Evolutionary conservation across 2,888 invertebrate species (phyloP).

Genomic region (Parthenolecanium corni): DNA sequence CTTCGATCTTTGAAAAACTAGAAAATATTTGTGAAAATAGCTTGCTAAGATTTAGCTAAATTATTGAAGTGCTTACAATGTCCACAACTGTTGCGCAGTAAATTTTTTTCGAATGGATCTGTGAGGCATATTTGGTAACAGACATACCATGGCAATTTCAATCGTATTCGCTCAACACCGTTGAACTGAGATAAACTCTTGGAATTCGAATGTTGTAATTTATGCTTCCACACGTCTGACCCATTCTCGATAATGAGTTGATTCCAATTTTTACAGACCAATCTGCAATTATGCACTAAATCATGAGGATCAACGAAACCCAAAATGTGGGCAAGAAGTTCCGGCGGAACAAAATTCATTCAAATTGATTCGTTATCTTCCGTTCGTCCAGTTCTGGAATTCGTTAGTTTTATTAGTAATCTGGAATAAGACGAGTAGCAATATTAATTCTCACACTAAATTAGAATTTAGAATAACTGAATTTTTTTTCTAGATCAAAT

Average conservation of each 20-base stretch:
- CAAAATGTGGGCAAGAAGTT: conserved; percentile 18
- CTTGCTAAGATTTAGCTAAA: not conserved
- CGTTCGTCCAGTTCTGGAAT: too few relatives aligned
- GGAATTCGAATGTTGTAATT: not conserved
- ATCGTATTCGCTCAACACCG: not conserved
- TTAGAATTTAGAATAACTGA: too few relatives aligned
- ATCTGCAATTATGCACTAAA: conserved; percentile 17
- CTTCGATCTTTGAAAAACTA: too few relatives aligned
- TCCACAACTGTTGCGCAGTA: conserved; percentile 30
- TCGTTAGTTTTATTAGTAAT: too few relatives aligned
- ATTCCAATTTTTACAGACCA: conserved; percentile 27
- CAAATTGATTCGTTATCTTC: not conserved
- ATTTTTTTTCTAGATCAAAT: too few relatives aligned
- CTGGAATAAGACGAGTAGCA: too few relatives aligned
- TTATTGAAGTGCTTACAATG: conserved; percentile 24
- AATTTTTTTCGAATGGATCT: conserved; percentile 31
- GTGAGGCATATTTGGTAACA: conserved; percentile 28
- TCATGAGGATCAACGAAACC: conserved; percentile 8
- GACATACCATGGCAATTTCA: conserved; percentile 29
- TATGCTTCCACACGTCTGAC: conserved; percentile 19
- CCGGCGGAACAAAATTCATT: not conserved
- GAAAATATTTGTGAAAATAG: too few relatives aligned
- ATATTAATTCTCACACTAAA: too few relatives aligned
- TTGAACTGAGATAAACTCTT: conserved; percentile 2
- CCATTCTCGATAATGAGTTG: conserved; percentile 28